These are phyloP conservation scores for Pseudomyrmex pallidus DNA, from an alignment of 1,140 invertebrate genomes.

Conservation along the genomic window DNA sequence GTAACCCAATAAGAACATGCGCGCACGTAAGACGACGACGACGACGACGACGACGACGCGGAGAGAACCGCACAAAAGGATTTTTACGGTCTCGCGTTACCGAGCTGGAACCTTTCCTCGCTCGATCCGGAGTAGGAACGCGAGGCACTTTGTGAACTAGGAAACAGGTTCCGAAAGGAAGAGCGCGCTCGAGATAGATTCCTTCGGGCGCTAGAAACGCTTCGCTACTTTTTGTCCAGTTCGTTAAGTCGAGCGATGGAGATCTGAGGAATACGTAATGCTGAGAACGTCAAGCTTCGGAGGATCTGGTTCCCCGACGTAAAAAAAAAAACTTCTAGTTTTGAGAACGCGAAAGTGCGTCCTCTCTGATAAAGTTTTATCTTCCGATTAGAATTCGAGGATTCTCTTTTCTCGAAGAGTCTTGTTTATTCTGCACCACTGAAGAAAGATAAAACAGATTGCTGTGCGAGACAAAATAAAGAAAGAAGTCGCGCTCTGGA, in stretches of 20 bases:
- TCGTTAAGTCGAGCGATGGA: slow-evolving; percentile 47
- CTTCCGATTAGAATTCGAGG: not conserved
- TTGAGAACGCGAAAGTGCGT: slow-evolving; percentile 1
- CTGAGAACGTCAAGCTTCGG: not conserved
- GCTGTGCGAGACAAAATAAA: not conserved
- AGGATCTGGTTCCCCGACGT: not conserved
- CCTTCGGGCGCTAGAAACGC: slow-evolving; percentile 29
- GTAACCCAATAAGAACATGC: slow-evolving; percentile 56
- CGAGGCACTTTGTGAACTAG: slow-evolving; percentile 17
- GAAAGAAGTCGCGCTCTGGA: not conserved
- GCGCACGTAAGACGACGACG: slow-evolving; percentile 26
- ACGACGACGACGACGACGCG: slow-evolving; percentile 6
- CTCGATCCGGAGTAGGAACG: not conserved
- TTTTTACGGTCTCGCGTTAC: slow-evolving; percentile 56
- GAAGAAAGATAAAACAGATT: not conserved
- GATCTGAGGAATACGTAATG: slow-evolving; percentile 44
- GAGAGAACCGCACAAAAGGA: slow-evolving; percentile 50
- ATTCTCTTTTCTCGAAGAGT: not conserved
- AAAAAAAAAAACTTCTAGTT: not conserved
- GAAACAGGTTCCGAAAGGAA: slow-evolving; percentile 47
- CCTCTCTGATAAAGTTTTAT: not conserved
- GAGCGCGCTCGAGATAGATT: not conserved
- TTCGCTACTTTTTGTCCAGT: slow-evolving; percentile 43
- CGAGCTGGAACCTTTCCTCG: slow-evolving; percentile 18
- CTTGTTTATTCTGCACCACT: too few relatives aligned